Conservation (phyloP, 30 jellyfish, hydroid and myxozoan genomes). For the Catostylus mosaicus region DNA sequence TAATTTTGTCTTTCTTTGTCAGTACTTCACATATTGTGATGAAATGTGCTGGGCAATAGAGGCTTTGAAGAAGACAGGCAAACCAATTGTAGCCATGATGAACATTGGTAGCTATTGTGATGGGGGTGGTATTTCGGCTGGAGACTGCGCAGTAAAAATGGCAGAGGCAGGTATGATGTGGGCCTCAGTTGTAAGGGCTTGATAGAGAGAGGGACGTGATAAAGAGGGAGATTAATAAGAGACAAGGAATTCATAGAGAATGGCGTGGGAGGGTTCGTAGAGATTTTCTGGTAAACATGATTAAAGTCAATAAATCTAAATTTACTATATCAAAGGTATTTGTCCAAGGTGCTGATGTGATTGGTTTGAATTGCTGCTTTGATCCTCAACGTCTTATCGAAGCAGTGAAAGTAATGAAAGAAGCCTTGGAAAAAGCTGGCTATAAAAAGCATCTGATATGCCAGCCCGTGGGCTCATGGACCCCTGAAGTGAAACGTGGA, state of each 20-base stretch:
- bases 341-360: slow-evolving; percentile 73
- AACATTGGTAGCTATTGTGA: slow-evolving; percentile 75
- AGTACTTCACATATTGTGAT: slow-evolving; percentile 64
- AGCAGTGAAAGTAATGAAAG: slow-evolving; percentile 57
- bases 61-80: slow-evolving; percentile 36
- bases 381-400: slow-evolving; percentile 53
- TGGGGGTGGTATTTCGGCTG: slow-evolving; percentile 39
- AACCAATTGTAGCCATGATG: slow-evolving; percentile 73
- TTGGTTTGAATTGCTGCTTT: slow-evolving; percentile 79
- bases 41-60: slow-evolving; percentile 83
- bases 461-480: slow-evolving; percentile 72
- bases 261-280: too few relatives aligned
- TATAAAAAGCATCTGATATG: slow-evolving; percentile 50
- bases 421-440: slow-evolving; percentile 71
- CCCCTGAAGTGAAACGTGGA: slow-evolving; percentile 70
- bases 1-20: too few relatives aligned
- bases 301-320: too few relatives aligned
- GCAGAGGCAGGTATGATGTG: slow-evolving; percentile 69
- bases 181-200: background rate
- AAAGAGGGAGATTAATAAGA: too few relatives aligned
- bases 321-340: too few relatives aligned
- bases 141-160: slow-evolving; percentile 72
- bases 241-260: too few relatives aligned
- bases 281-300: too few relatives aligned
- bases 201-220: too few relatives aligned